Evolutionary conservation across 2,797 vertebrate genomes (phyloP).

Genomic region (Danio tinwini): DNA sequence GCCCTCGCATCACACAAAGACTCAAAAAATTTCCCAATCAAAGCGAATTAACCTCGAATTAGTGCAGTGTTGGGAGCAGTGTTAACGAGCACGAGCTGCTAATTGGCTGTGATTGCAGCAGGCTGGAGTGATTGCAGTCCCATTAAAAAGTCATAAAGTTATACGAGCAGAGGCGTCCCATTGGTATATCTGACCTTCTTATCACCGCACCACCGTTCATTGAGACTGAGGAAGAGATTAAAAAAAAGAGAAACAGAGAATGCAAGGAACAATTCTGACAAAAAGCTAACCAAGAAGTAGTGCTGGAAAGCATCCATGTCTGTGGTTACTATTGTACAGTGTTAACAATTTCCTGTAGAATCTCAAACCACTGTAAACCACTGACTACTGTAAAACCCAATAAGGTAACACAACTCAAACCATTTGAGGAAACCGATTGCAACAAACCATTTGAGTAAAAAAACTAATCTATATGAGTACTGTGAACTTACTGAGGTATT

Average conservation of each 20-base stretch:
- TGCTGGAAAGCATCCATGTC: background rate
- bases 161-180: constrained; percentile 74
- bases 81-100: constrained; percentile 60
- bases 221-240: constrained; percentile 16
- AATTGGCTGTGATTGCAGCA: constrained; percentile 68
- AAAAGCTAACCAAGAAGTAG: background rate
- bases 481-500: too few relatives aligned
- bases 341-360: too few relatives aligned
- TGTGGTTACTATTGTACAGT: too few relatives aligned
- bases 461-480: too few relatives aligned
- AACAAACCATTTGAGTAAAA: too few relatives aligned
- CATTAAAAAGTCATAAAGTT: constrained; percentile 85
- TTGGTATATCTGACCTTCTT: constrained; percentile 65
- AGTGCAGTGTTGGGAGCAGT: constrained; percentile 57
- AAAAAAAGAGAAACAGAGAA: constrained; percentile 1
- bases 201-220: constrained; percentile 1
- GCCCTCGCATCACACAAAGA: constrained; percentile 53
- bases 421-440: too few relatives aligned
- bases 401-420: too few relatives aligned
- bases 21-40: constrained; percentile 59
- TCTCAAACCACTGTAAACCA: too few relatives aligned
- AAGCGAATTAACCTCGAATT: constrained; percentile 64
- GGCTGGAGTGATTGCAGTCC: constrained; percentile 77
- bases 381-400: too few relatives aligned
- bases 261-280: constrained; percentile 16